A percentile compares a stretch with the other conserved stretches of the same genome.
Conservation (phyloP, 2,888 invertebrate species). For the Teinopalpus imperialis region DNA sequence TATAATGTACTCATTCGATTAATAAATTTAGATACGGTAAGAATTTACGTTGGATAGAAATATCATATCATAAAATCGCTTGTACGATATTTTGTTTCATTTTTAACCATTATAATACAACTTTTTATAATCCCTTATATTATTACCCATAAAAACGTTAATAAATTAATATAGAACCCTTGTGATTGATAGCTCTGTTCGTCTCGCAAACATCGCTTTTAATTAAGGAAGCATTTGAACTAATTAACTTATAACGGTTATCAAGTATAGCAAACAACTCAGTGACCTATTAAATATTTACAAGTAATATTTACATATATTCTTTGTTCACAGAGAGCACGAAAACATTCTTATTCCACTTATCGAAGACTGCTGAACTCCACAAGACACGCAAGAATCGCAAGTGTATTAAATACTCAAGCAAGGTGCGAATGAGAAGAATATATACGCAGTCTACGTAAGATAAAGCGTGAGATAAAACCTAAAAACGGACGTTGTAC, state of each 20-base stretch:
- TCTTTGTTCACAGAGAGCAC: slow-evolving; percentile 19
- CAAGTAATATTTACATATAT: slow-evolving; percentile 5
- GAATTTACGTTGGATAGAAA: too few relatives aligned
- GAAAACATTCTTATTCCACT: neutral
- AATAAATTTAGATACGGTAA: too few relatives aligned
- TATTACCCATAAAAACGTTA: neutral
- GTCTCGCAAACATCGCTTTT: slow-evolving; percentile 5
- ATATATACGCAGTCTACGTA: neutral
- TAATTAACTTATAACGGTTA: slow-evolving; percentile 14
- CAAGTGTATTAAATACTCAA: neutral
- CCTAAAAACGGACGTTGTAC: slow-evolving; percentile 5
- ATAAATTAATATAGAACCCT: neutral
- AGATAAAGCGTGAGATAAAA: slow-evolving; percentile 6
- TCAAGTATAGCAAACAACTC: slow-evolving; percentile 7
- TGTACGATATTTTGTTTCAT: too few relatives aligned
- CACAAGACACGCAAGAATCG: neutral
- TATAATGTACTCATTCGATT: too few relatives aligned
- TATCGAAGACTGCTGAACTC: slow-evolving; percentile 1
- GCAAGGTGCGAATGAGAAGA: slow-evolving; percentile 10
- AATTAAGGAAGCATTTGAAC: slow-evolving; percentile 8
- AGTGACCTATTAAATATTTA: slow-evolving; percentile 4
- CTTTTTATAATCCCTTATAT: too few relatives aligned
- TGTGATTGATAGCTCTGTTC: neutral
- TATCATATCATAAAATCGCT: too few relatives aligned
- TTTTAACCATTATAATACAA: too few relatives aligned